A percentile compares a stretch with the other conserved stretches of the same genome.
Conservation (phyloP, 2,113 vertebrate species). For the human (Homo sapiens) region GRCh38 chr9:8154001-8154500, state of each 20-base stretch:
- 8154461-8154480: background rate
- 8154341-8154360: conserved; percentile 39
- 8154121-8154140: background rate
- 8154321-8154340: background rate
- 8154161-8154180: background rate
- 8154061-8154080: background rate
- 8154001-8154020: background rate
- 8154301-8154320: background rate
- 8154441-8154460: background rate
- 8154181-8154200: background rate
- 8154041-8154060: background rate
- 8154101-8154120: background rate
- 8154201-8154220: background rate
- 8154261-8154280: background rate
- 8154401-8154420: conserved; percentile 47
- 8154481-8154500: background rate
- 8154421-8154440: background rate
- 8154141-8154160: background rate
- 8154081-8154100: background rate
- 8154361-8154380: conserved; percentile 39
- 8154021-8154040: background rate
- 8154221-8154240: background rate
- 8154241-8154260: background rate
- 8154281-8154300: background rate
- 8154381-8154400: conserved; percentile 47